Base-by-base conservation (phyloP, 2,888 invertebrate genomes). In the Theretra japonica region DNA sequence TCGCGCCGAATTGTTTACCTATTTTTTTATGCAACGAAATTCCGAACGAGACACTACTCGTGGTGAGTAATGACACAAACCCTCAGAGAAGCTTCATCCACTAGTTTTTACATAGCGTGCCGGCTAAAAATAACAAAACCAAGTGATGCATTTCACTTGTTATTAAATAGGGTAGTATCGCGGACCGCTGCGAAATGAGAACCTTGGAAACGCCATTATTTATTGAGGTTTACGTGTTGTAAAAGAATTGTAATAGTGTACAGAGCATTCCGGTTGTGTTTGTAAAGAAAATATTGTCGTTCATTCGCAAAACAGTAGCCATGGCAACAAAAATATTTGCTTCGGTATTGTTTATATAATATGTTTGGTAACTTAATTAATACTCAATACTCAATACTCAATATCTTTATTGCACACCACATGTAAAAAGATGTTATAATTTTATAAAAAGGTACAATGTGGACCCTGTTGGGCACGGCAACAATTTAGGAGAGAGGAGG, bases 141-240 rank as follows among this genome's bases (percentile, higher is more conserved):
- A 7, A 28, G 28, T 59, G 23, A 59, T 59, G 59, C 59, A 59
- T 59, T 59, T 59, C 53, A n/a, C 53, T 59, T 28, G 58, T 23
- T 59, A 59, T 59, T 53, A 53, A 53, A 53, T n/a, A n/a, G 53
- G n/a, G 53, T 53, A 53, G 53, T 53, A 53, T 53, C 53, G n/a
- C n/a, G 19, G n/a, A 3, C 17, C n/a, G 19, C 17, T 53, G 50
- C 19, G n/a, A 53, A 53, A 17, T 53, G 19, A n/a, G 19, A 53
- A n/a, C 53, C 53, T 53, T n/a, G 53, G 53, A 53, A 6, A 53
- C 53, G 53, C 17, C 53, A n/a, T 53, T 53, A n/a, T 53, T 53
- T n/a, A 53, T 53, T n/a, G 6, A 53, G n/a, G 53, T 53, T 53
- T n/a, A 53, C 53, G 17, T 53, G 53, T 53, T 53, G 19, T n/a